phyloP scores from a whole-genome alignment of 2,113 vertebrate genomes.

The Anas platyrhynchos region DNA sequence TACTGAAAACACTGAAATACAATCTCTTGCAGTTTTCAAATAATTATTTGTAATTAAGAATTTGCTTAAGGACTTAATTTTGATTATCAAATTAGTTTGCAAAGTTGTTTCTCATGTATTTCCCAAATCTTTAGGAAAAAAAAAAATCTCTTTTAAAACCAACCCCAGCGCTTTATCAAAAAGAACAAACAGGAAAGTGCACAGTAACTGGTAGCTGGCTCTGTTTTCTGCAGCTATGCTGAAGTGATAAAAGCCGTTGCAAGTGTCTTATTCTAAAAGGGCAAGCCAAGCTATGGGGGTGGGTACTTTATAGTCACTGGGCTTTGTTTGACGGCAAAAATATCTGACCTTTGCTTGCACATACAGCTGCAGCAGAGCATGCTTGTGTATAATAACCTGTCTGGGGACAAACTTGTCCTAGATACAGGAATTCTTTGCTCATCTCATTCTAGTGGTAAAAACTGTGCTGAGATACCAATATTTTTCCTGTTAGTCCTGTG shows the following conservation, averaged over 20 bases:
- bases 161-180: not conserved
- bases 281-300: not conserved
- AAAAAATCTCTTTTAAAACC: not conserved
- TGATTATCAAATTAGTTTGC: not conserved
- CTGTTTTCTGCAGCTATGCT: not conserved
- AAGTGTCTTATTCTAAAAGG: not conserved
- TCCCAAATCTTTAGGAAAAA: not conserved
- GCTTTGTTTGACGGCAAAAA: not conserved
- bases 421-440: not conserved
- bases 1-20: not conserved
- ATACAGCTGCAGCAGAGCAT: not conserved
- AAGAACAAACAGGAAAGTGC: not conserved
- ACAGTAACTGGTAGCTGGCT: not conserved
- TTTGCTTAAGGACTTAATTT: not conserved
- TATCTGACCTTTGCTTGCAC: not conserved
- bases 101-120: not conserved
- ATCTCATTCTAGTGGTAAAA: not conserved
- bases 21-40: not conserved
- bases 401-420: not conserved
- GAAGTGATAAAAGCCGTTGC: not conserved
- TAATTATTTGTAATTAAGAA: not conserved
- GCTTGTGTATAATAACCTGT: not conserved
- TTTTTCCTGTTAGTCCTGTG: not conserved
- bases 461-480: not conserved
- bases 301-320: not conserved